These are phyloP conservation scores for Theropithecus gelada DNA, from an alignment of 2,113 vertebrate species.

Conservation along the genomic window DNA sequence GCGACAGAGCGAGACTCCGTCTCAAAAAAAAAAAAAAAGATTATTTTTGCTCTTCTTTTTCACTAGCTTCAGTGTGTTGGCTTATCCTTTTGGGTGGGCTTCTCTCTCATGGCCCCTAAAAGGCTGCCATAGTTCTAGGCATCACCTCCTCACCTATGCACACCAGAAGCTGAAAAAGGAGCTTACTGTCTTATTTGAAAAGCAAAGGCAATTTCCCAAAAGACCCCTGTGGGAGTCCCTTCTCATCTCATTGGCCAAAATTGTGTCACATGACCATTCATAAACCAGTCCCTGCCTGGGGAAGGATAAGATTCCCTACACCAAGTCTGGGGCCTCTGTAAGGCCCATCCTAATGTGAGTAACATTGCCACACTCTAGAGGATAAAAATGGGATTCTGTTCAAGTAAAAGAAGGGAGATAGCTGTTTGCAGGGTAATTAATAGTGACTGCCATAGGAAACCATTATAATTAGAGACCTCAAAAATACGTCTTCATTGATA, in stretches of 20 bases:
- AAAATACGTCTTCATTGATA: background rate
- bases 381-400: background rate
- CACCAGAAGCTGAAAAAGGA: background rate
- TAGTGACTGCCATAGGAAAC: background rate
- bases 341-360: background rate
- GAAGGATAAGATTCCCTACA: background rate
- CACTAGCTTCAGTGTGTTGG: background rate
- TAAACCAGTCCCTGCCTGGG: background rate
- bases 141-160: background rate
- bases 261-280: background rate
- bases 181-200: background rate
- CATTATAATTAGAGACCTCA: background rate
- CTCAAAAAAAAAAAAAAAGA: too few species aligned
- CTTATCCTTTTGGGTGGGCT: background rate
- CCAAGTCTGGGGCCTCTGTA: background rate
- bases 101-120: background rate
- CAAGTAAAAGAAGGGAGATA: background rate
- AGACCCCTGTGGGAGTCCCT: background rate
- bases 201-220: background rate
- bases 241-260: background rate
- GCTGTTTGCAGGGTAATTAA: background rate
- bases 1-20: too few species aligned
- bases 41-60: background rate
- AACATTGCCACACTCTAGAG: background rate
- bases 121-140: background rate